These are phyloP conservation scores for Drosophila bocki DNA, from an alignment of 1,140 invertebrate genomes.

Conservation along the genomic window DNA sequence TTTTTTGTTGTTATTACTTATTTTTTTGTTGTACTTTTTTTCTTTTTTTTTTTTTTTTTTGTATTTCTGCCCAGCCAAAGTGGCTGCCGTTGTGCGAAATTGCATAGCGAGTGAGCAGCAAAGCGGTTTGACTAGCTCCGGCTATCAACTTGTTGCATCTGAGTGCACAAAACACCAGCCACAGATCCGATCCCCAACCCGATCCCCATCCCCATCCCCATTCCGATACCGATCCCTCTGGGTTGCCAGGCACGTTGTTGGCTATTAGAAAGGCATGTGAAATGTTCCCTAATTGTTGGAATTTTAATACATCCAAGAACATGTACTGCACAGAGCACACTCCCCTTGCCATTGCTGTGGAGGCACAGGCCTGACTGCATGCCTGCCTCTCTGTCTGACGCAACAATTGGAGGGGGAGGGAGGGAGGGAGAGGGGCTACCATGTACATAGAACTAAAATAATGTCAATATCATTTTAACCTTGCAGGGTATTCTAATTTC, in stretches of 20 bases:
- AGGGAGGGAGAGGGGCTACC: not conserved
- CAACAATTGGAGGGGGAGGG: not conserved
- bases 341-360: not conserved
- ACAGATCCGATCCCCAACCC: slow-evolving; percentile 11
- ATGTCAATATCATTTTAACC: not conserved
- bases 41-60: slow-evolving; percentile 7
- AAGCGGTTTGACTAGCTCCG: slow-evolving; percentile 61
- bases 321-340: slow-evolving; percentile 27
- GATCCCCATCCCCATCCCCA: not conserved
- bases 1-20: slow-evolving; percentile 1
- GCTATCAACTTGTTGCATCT: slow-evolving; percentile 70
- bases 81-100: slow-evolving; percentile 69
- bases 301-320: slow-evolving; percentile 74
- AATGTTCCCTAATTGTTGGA: slow-evolving; percentile 83
- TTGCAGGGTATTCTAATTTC: not conserved
- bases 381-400: slow-evolving; percentile 31
- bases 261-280: slow-evolving; percentile 83
- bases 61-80: slow-evolving; percentile 43
- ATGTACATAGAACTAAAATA: not conserved
- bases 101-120: slow-evolving; percentile 64
- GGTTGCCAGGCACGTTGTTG: slow-evolving; percentile 61
- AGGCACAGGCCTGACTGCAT: slow-evolving; percentile 7
- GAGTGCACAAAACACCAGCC: slow-evolving; percentile 36
- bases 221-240: slow-evolving; percentile 12
- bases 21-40: slow-evolving; percentile 14